A percentile compares a stretch with the other conserved stretches of the same genome.
Evolutionary conservation across 1,140 invertebrate species (phyloP).

Genomic region (Drosophila setifemur): DNA sequence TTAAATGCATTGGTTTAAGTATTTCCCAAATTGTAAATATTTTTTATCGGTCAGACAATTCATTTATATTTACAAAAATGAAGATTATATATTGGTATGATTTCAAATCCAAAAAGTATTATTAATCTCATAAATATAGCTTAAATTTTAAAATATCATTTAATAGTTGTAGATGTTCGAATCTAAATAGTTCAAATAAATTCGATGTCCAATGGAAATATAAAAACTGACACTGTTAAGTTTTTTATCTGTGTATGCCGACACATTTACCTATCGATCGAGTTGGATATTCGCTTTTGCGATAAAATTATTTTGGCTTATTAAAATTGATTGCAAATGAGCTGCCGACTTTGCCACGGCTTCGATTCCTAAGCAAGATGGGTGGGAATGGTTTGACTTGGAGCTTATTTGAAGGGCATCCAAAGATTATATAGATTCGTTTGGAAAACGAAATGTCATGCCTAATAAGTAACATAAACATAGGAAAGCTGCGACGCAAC

Average conservation of each 20-base stretch:
- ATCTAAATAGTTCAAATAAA: not conserved
- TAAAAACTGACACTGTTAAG: not conserved
- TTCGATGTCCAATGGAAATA: not conserved
- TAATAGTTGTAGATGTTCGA: not conserved
- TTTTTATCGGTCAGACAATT: too few relatives aligned
- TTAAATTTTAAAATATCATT: too few relatives aligned
- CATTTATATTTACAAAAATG: too few relatives aligned
- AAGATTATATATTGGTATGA: too few relatives aligned
- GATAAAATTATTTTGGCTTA: constrained; percentile 27
- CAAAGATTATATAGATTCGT: constrained; percentile 6
- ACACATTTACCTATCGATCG: constrained; percentile 27
- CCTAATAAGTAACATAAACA: not conserved
- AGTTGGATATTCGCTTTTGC: not conserved
- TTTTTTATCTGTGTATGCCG: not conserved
- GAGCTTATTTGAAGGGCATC: not conserved
- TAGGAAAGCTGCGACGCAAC: not conserved
- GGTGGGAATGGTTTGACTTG: not conserved
- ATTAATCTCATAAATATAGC: too few relatives aligned
- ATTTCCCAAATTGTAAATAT: too few relatives aligned
- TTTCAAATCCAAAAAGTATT: too few relatives aligned
- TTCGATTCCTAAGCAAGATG: constrained; percentile 30
- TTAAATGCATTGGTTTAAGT: too few relatives aligned
- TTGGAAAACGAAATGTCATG: not conserved
- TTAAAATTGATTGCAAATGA: constrained; percentile 45
- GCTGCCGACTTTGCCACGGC: not conserved